phyloP scores from a whole-genome alignment of 23 tunicate species.

The Ascidia mentula region DNA sequence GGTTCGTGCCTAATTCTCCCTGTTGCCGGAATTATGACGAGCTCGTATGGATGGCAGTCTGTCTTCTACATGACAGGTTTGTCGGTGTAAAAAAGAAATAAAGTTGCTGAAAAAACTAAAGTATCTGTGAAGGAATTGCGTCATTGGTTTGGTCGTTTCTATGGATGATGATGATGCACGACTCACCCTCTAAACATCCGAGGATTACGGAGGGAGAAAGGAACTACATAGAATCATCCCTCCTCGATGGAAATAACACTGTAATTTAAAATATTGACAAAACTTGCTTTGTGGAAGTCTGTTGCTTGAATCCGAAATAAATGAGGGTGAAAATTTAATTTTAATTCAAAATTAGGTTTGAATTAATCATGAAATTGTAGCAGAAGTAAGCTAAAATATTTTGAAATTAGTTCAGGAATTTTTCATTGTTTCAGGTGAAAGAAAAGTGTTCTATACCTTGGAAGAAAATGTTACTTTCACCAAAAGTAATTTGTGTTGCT shows the following conservation, averaged over 20 bases:
- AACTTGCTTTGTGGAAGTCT: too few relatives aligned
- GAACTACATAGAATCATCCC: slow-evolving; percentile 4
- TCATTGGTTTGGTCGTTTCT: slow-evolving; percentile 9
- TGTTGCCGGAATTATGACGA: too few relatives aligned
- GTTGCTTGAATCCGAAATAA: too few relatives aligned
- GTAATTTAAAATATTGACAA: too few relatives aligned
- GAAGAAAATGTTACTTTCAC: background rate
- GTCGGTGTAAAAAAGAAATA: too few relatives aligned
- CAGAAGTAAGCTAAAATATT: background rate
- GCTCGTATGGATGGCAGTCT: too few relatives aligned
- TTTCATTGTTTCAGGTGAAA: background rate
- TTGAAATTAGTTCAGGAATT: background rate
- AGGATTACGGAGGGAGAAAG: slow-evolving; percentile 14
- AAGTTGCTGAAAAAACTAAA: background rate
- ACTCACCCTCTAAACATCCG: slow-evolving; percentile 7
- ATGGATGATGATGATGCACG: slow-evolving; percentile 10
- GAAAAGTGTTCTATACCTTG: background rate
- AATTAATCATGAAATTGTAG: too few relatives aligned
- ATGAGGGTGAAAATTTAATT: too few relatives aligned
- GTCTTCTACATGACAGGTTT: too few relatives aligned
- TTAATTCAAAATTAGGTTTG: too few relatives aligned
- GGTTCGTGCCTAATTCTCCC: too few relatives aligned
- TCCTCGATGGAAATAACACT: too few relatives aligned
- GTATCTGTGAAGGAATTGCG: background rate
- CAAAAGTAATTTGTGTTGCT: background rate